These are phyloP conservation scores for Meriones psammophilus DNA, from an alignment of 2,797 vertebrate species.

Conservation along the genomic window DNA sequence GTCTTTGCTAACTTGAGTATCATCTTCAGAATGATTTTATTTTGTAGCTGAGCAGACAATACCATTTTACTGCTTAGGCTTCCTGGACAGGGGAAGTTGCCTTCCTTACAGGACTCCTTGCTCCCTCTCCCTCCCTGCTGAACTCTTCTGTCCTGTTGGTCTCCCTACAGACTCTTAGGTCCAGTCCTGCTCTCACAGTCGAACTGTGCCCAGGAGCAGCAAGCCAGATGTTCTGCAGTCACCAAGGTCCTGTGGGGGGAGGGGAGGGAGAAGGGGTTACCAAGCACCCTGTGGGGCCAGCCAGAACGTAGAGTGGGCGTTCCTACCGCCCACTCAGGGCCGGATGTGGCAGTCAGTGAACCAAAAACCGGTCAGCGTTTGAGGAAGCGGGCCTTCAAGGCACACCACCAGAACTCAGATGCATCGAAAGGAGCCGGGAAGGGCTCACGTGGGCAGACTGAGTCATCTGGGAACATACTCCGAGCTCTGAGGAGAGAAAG, in stretches of 20 bases:
- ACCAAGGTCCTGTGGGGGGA: not conserved
- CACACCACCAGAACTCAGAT: not conserved
- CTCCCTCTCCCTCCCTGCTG: too few relatives aligned
- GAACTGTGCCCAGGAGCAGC: not conserved
- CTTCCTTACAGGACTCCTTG: not conserved
- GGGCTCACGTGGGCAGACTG: not conserved
- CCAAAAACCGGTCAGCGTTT: not conserved
- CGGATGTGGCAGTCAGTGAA: not conserved
- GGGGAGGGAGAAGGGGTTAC: not conserved
- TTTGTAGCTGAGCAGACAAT: constrained; percentile 21
- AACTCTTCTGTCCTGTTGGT: not conserved
- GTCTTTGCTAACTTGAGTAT: constrained; percentile 18
- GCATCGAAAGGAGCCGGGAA: not conserved
- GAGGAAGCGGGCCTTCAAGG: not conserved
- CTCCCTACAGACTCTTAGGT: not conserved
- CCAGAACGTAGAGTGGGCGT: not conserved
- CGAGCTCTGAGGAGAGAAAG: not conserved
- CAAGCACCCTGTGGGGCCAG: not conserved
- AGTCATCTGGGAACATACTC: too few relatives aligned
- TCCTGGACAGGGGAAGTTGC: not conserved
- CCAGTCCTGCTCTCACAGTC: not conserved
- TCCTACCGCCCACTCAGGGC: not conserved
- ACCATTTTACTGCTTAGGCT: not conserved
- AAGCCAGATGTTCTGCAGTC: not conserved
- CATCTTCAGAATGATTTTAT: not conserved